Evolutionary conservation across 2,797 vertebrate genomes (phyloP), one percentile per base, ranked within the genome.

Genomic region (Taenioides sp.): DNA sequence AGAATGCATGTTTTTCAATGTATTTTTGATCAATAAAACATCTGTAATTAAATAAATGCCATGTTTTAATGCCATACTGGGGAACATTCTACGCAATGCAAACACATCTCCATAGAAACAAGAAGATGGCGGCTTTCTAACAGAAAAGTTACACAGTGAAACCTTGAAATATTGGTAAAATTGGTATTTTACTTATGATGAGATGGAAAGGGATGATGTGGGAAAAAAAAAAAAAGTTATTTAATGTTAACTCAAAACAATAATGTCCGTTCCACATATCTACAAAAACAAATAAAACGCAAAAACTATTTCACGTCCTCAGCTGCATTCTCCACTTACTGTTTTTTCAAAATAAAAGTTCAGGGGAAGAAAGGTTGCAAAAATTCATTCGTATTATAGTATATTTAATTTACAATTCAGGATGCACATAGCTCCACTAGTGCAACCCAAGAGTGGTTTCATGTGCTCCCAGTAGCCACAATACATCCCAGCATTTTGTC

Each of bases 191-290:
- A 54, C 7, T 22, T 10, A 27, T 78, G 47, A 52, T 20, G 65
- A 28, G 47, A 66, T 76, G 68, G 72, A 71, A 85, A 61, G 20
- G 28, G 25, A 1, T 27, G 43, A 16, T 16, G 43, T 47, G 16
- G 40, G 14, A 2, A 17, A 34, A 34, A 31, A 3, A 3, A 31
- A 57, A 57, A 57, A 14, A 93, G 92, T 93, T 93, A 75, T 80
- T 86, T 78, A 86, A 88, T 89, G 89, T 83, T 76, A 89, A 85
- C 91, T 86, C 86, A 89, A 87, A 89, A 91, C 90, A 87, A 47
- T 77, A 86, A 91, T 75, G 43, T 16, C 43, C 43, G 16, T 91
- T 89, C 84, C 74, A 86, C 83, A 77, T 85, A 90, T 90, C 92
- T 91, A 93, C 87, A 89, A 80, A 72, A 75, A 28, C 40, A 66